Evolutionary conservation across 2,888 invertebrate species (phyloP), one percentile per base, ranked within the genome.

Genomic region (Lomographa bimaculata): DNA sequence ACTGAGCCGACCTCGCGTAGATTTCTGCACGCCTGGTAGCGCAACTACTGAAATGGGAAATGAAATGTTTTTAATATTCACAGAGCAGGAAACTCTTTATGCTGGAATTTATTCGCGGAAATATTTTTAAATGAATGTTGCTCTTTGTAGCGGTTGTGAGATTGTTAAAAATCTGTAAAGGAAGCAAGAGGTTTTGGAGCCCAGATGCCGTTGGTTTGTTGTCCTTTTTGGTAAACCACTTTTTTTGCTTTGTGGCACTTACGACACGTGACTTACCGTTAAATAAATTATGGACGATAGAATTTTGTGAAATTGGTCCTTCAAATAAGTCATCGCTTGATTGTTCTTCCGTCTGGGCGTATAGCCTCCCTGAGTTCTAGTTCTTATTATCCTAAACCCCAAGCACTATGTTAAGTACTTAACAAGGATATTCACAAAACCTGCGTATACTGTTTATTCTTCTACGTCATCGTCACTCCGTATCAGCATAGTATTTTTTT

Each of bases 1-100:
- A 75, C 76, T 78, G 74, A 74, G 71, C 67, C 74, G 62, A 69
- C 72, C 74, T 68, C 79, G 77, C 66, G 71, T 65, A 39, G 78
- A 53, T 78, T 54, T 54, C 54, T 64, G 68, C 68, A 77, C 74
- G 79, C 74, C 66, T 74, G 59, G 70, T 67, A 48, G 60, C 66
- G 62, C 67, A 64, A 72, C 73, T 71, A 74, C 79, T 75, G 69
- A 76, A 79, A 75, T 61, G 67, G 65, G 57, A 71, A 75, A 76
- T 65, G 63, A 69, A 77, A 76, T 70, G 64, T 69, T 72, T 75
- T 73, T 78, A 71, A 72, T 70, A 74, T 69, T 64, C 65, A 60
- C 62, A 68, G 63, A 56, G 60, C 64, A 55, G 59, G 54, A 67
- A 69, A 49, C 65, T 61, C 70, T 64, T 52, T n/a, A 59, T 68